phyloP scores from a whole-genome alignment of 2,797 vertebrate species.

The Chrysolophus pictus region DNA sequence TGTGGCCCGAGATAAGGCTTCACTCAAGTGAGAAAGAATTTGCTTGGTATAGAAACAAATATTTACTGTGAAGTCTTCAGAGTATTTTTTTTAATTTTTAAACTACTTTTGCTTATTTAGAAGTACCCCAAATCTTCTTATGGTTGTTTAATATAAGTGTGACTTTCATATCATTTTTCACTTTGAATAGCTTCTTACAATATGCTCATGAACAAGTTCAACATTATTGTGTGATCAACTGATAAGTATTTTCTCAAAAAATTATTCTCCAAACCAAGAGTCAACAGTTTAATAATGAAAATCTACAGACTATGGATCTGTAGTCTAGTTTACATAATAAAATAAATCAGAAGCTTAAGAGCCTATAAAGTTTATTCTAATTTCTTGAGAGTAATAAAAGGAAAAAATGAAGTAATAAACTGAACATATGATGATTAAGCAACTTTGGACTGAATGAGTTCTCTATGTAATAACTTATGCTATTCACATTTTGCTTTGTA shows the following conservation, averaged over 20 bases:
- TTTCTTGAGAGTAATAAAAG: conserved; percentile 47
- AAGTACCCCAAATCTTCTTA: not conserved
- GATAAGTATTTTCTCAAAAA: not conserved
- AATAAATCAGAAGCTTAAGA: conserved; percentile 36
- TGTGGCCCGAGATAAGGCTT: not conserved
- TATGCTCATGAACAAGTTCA: not conserved
- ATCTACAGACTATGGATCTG: not conserved
- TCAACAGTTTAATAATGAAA: not conserved
- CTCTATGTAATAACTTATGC: conserved; percentile 41
- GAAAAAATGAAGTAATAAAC: conserved; percentile 27
- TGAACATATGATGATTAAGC: conserved; percentile 37
- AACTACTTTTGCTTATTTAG: not conserved
- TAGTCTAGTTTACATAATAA: not conserved
- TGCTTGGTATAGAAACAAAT: not conserved
- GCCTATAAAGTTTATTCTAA: conserved; percentile 24
- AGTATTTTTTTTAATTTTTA: not conserved
- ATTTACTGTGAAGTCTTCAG: not conserved
- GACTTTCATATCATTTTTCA: not conserved
- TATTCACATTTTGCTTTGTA: conserved; percentile 39
- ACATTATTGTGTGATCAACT: not conserved
- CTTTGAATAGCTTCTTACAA: not conserved
- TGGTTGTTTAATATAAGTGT: not conserved
- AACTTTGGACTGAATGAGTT: conserved; percentile 21
- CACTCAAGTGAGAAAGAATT: not conserved
- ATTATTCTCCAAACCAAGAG: not conserved